Percentiles rank a stretch among this genome's conserved stretches.
Evolutionary conservation across 53 echinoderm and acorn worm genomes (phyloP).

Genomic region (Stichopus horrens): DNA sequence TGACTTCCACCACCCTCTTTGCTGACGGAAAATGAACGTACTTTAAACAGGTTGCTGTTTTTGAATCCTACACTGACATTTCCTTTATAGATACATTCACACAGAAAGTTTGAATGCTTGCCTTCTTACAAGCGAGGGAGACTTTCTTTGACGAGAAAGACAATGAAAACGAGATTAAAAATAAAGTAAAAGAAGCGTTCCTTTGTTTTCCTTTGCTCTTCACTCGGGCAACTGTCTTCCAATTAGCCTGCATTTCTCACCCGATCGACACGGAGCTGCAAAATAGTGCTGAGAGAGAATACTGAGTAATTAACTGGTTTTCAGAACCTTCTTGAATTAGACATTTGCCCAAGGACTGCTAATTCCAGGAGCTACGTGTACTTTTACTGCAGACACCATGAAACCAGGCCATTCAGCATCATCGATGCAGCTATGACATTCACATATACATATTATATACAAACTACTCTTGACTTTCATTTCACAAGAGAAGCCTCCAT

Average conservation of each 20-base stretch:
- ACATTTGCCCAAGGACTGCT: not conserved
- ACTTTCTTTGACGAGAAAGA: too few species aligned
- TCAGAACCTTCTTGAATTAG: not conserved
- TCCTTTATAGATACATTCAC: too few species aligned
- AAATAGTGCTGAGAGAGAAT: not conserved
- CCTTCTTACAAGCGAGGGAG: too few species aligned
- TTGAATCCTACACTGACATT: too few species aligned
- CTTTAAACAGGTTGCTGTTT: too few species aligned
- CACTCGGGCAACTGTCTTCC: not conserved
- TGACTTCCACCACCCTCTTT: too few species aligned
- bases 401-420: not conserved
- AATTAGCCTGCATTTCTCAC: not conserved
- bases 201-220: too few species aligned
- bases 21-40: too few species aligned
- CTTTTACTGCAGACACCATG: not conserved
- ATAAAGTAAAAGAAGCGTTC: too few species aligned
- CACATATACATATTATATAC: too few species aligned
- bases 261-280: not conserved
- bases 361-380: not conserved
- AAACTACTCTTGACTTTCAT: not conserved
- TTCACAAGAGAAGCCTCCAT: not conserved
- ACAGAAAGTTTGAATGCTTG: too few species aligned
- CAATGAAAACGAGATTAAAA: too few species aligned
- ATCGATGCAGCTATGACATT: not conserved
- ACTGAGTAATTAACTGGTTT: not conserved